phyloP scores from a whole-genome alignment of 2,113 vertebrate species.

The Penelope pileata region DNA sequence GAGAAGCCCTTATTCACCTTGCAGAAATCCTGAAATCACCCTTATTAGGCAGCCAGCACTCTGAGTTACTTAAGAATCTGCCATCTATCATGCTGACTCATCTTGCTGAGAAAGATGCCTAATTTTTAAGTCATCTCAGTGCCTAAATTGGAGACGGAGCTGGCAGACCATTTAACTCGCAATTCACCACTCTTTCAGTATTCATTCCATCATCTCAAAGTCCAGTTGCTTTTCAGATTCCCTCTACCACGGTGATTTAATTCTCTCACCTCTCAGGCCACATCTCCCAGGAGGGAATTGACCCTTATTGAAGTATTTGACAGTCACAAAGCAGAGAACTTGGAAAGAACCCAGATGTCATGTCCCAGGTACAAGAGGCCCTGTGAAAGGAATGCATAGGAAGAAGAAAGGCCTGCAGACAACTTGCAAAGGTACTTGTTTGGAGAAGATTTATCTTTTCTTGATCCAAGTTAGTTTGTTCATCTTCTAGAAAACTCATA shows the following conservation, averaged over 20 bases:
- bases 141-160: background rate
- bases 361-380: background rate
- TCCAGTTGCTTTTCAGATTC: background rate
- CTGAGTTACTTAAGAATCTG: background rate
- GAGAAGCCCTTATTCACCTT: background rate
- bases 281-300: background rate
- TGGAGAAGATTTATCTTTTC: background rate
- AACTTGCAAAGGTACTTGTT: background rate
- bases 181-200: background rate
- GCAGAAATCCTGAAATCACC: background rate
- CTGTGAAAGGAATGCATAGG: background rate
- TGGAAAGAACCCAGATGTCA: background rate
- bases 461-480: background rate
- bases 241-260: background rate
- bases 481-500: background rate
- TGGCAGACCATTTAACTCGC: background rate
- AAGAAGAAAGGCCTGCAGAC: background rate
- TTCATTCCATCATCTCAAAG: background rate
- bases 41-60: background rate
- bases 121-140: background rate
- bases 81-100: background rate
- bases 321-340: background rate
- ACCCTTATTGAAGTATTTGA: background rate
- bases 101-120: background rate
- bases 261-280: background rate